Evolutionary conservation across 2,888 invertebrate species (phyloP), one percentile per base, ranked within the genome.

Genomic region (Tetropium fuscum): DNA sequence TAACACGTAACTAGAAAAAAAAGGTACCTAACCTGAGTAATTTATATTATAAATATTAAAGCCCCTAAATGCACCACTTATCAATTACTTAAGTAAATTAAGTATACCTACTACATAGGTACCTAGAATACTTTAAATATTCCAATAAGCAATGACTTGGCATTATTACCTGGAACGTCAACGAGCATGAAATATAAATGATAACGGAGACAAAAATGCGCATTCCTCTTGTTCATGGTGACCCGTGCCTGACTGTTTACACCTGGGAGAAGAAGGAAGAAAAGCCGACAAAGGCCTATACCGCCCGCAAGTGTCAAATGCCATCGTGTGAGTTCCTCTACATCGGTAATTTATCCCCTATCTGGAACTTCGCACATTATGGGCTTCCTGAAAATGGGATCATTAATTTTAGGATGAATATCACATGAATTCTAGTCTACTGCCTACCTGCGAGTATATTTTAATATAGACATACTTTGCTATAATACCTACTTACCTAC

Each of bases 221-320:
- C 44, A 55, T 58, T 55, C 32, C 48, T 48, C 43, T 34, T 22
- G 44, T 38, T 44, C 22, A 51, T 41, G 57, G 60, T 55, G 63
- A 64, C 70, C 68, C 68, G 71, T 72, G 71, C 71, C 64, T 68
- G 66, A 71, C 56, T 64, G 63, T 69, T 71, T 70, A 72, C 73
- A 72, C 71, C 73, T 72, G 51, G 70, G 70, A 59, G 53, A 54
- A 57, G 18, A 45, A 40, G 70, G 70, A 59, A 49, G 53, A 57
- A 15, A 45, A 20, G 63, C 71, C 71, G 71, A 69, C 71, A 73
- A 71, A 70, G 67, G 36, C 27, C 41, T 54, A 66, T 56, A 66
- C 66, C 66, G 49, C 62, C 61, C 51, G 57, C 53, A 58, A 62
- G 64, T 66, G 66, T 63, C 61, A 66, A 63, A 63, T 55, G 59